Percentiles rank a stretch among this genome's conserved stretches.
Evolutionary conservation across 2,113 vertebrate species (phyloP).

Genomic region (Pelobates fuscus): DNA sequence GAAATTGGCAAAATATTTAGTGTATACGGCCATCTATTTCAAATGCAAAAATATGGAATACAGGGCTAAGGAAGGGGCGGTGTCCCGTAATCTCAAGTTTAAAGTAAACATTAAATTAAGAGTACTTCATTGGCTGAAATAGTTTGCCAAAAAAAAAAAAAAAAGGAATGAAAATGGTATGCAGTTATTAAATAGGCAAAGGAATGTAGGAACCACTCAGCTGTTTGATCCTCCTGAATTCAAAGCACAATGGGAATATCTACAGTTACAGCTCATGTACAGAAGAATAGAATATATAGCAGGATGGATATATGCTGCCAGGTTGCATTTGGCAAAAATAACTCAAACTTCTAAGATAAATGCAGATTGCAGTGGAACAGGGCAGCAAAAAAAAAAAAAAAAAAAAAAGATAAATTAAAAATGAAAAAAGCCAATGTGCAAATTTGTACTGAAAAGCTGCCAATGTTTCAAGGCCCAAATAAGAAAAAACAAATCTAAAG

Average conservation of each 20-base stretch:
- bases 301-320: neutral
- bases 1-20: slow-evolving; percentile 38
- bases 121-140: neutral
- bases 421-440: neutral
- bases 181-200: neutral
- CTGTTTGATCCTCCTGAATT: slow-evolving; percentile 13
- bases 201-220: slow-evolving; percentile 10
- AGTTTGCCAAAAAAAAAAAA: neutral
- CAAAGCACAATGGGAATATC: neutral
- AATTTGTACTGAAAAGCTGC: slow-evolving; percentile 8
- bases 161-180: neutral
- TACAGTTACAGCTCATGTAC: neutral
- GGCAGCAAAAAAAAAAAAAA: too few relatives aligned
- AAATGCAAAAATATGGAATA: slow-evolving; percentile 31
- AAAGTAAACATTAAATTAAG: slow-evolving; percentile 30
- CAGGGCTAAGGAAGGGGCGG: neutral
- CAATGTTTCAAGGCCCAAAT: neutral
- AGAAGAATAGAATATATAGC: neutral
- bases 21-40: slow-evolving; percentile 24
- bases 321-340: slow-evolving; percentile 47
- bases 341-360: slow-evolving; percentile 39
- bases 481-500: slow-evolving; percentile 9
- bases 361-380: neutral
- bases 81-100: slow-evolving; percentile 12
- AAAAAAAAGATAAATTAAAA: too few relatives aligned